A percentile compares a stretch with the other conserved stretches of the same genome.
Evolutionary conservation across 2,888 invertebrate genomes (phyloP).

Genomic region (Philereme transversata): DNA sequence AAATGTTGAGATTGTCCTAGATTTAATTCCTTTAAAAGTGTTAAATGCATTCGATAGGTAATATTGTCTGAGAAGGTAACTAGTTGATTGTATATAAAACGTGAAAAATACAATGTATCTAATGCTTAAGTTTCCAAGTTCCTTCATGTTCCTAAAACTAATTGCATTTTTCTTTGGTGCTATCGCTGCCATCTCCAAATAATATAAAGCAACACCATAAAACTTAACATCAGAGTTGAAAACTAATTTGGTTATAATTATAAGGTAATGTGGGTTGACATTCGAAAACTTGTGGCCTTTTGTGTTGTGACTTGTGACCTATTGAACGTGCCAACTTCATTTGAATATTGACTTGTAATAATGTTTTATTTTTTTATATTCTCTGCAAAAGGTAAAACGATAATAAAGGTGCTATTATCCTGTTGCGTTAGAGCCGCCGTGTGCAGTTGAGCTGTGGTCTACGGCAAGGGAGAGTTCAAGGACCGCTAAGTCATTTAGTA

Average conservation of each 20-base stretch:
- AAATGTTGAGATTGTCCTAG: conserved; percentile 45
- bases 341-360: conserved; percentile 27
- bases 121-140: not conserved
- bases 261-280: conserved; percentile 14
- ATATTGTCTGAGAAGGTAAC: too few relatives aligned
- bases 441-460: conserved; percentile 27
- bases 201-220: not conserved
- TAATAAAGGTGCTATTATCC: conserved; percentile 39
- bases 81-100: too few relatives aligned
- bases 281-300: conserved; percentile 35
- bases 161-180: not conserved
- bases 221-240: not conserved
- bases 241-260: not conserved
- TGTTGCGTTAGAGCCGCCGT: conserved; percentile 48
- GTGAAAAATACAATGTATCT: not conserved
- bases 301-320: conserved; percentile 26
- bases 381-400: conserved; percentile 3
- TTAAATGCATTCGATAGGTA: too few relatives aligned
- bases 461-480: conserved; percentile 58
- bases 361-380: conserved; percentile 14
- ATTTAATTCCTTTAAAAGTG: conserved; percentile 16
- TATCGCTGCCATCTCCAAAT: conserved; percentile 5
- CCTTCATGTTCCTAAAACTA: not conserved
- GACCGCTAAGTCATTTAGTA: conserved; percentile 66
- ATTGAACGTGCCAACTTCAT: conserved; percentile 26